Percentiles rank a stretch among this genome's conserved stretches.
Conservation (phyloP, 37 sponge, comb jelly and placozoan species). For the Spongilla lacustris region DNA sequence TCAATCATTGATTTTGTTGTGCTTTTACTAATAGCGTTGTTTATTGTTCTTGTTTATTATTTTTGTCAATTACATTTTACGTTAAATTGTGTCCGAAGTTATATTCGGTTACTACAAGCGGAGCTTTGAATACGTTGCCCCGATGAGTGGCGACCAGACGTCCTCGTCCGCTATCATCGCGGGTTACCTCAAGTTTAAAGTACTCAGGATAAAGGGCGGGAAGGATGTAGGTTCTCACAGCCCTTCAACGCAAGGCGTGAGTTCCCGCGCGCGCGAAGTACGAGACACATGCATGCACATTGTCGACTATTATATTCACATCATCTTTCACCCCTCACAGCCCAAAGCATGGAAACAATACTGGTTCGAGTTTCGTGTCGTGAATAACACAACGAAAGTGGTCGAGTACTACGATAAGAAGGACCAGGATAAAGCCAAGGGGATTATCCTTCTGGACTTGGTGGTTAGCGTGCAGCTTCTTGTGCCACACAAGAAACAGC, state of each 20-base stretch:
- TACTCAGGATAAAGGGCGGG: background rate
- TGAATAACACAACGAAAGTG: conserved; percentile 8
- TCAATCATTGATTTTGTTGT: background rate
- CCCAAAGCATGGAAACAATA: conserved; percentile 47
- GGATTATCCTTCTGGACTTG: background rate
- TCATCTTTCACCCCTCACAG: background rate
- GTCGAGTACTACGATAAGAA: conserved; percentile 52
- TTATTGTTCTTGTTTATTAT: background rate
- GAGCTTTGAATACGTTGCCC: background rate
- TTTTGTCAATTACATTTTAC: background rate
- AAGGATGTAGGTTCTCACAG: background rate
- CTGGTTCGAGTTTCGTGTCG: conserved; percentile 52
- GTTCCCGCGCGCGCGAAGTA: no score
- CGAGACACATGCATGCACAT: no score
- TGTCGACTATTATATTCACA: no score
- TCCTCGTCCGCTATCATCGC: background rate
- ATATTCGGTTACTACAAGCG: background rate
- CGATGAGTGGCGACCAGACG: background rate
- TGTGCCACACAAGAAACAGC: conserved; percentile 13
- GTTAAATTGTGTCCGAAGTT: background rate
- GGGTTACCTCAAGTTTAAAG: background rate
- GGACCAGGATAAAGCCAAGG: conserved; percentile 42
- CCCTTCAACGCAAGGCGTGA: background rate
- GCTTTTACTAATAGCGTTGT: no score
- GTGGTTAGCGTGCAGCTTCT: conserved; percentile 1